These are phyloP conservation scores for Semibalanus balanoides DNA, from an alignment of 1,140 invertebrate species.

Conservation along the genomic window DNA sequence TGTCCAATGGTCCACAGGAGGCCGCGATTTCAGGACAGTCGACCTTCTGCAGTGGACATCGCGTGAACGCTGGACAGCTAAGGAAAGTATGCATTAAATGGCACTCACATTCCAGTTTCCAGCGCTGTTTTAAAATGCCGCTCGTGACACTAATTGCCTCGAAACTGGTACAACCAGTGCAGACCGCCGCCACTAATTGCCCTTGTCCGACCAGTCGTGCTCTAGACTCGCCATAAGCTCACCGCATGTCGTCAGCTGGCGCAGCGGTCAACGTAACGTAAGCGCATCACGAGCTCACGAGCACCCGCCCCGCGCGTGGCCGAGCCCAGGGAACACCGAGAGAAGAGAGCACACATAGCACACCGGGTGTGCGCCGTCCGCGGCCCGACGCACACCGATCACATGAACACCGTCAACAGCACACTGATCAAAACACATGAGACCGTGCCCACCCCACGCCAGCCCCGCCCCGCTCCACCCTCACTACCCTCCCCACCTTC, in stretches of 20 bases:
- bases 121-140: neutral
- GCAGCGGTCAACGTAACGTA: too few species aligned
- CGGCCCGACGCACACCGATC: neutral
- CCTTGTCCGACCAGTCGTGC: neutral
- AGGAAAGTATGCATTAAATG: neutral
- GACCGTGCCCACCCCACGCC: too few species aligned
- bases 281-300: too few species aligned
- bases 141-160: neutral
- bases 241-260: neutral
- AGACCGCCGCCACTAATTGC: neutral
- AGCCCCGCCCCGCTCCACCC: too few species aligned
- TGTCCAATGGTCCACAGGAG: neutral
- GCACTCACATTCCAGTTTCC: neutral
- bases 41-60: too few species aligned
- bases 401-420: neutral
- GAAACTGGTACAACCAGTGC: neutral
- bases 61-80: neutral
- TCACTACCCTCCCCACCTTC: too few species aligned
- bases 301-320: too few species aligned
- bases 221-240: neutral
- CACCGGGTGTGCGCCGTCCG: neutral
- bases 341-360: too few species aligned
- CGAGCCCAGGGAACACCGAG: neutral
- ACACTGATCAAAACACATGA: neutral
- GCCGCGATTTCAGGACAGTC: too few species aligned